A percentile compares a stretch with the other conserved stretches of the same genome.
These are phyloP conservation scores for Pachyrhynchus sulphureomaculatus DNA, from an alignment of 1,140 invertebrate species.

Conservation along the genomic window DNA sequence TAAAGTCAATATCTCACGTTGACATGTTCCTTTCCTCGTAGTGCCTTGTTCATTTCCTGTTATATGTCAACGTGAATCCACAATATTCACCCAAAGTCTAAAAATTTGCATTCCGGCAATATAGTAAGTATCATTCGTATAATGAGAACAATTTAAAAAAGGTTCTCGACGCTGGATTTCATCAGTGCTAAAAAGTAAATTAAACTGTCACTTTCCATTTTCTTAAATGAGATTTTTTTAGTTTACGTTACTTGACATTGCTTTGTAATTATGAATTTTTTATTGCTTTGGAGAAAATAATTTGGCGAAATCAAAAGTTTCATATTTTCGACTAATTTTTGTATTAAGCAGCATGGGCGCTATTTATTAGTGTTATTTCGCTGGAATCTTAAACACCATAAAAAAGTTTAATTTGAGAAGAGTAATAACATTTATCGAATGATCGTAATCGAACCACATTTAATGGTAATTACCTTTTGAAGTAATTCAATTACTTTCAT, in stretches of 20 bases:
- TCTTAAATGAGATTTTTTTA: slow-evolving; percentile 27
- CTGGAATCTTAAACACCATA: too few species aligned
- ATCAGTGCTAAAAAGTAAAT: slow-evolving; percentile 15
- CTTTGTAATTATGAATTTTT: slow-evolving; percentile 13
- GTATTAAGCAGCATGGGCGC: too few species aligned
- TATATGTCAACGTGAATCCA: slow-evolving; percentile 18
- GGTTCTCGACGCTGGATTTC: slow-evolving; percentile 9
- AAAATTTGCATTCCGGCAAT: slow-evolving; percentile 29
- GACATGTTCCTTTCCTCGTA: slow-evolving; percentile 24
- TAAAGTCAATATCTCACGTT: slow-evolving; percentile 30
- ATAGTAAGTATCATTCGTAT: slow-evolving; percentile 20
- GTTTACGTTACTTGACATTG: slow-evolving; percentile 6
- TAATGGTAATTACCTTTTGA: too few species aligned
- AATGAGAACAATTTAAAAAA: slow-evolving; percentile 28
- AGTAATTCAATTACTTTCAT: too few species aligned
- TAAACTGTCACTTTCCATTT: slow-evolving; percentile 21
- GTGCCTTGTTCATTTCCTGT: slow-evolving; percentile 28
- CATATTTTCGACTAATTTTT: neutral
- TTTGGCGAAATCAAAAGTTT: neutral
- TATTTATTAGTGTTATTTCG: too few species aligned
- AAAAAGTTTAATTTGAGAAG: too few species aligned
- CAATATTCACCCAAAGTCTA: slow-evolving; percentile 9
- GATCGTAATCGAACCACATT: too few species aligned
- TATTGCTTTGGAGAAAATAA: neutral
- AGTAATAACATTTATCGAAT: too few species aligned